Evolutionary conservation across 1,140 invertebrate genomes (phyloP), one percentile per base, ranked within the genome.

Genomic region (Drosophila albomicans): DNA sequence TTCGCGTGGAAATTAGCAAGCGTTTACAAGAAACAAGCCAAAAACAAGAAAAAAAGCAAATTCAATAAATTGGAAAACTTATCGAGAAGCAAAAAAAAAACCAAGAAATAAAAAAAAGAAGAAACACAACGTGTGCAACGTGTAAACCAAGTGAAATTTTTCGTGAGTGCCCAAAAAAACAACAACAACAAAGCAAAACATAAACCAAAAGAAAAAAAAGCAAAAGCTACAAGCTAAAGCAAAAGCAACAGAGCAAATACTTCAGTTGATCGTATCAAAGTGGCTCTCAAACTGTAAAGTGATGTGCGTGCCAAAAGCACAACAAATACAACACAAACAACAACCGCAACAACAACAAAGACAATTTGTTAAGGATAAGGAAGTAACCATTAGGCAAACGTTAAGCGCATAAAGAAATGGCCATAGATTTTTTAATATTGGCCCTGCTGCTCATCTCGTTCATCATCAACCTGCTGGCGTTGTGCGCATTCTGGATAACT

Each of bases 401-500:
- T 64, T 51, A 66, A 54, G 25, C 41, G 48, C 52, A 10, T 65
- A 70, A 74, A 81, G 79, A 67, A 80, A 92, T 92, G 92, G 91
- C 92, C 75, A 92, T 92, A 89, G 92, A 92, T 80, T 92, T 92
- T 56, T 81, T 92, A 41, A 92, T 92, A 71, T 75, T 92, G 70
- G 84, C 80, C 73, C 77, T 92, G 82, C 81, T 92, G 75, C 76
- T 92, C 68, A 72, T 92, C 75, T 92, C 92, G 65, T 92, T 92
- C 68, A 76, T 87, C 69, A 91, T 92, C 56, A 92, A 92, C 75
- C 73, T 92, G 66, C 68, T 92, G 78, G 92, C 92, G 54, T 69
- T 92, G 72, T 92, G 91, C 70, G 92, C 92, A 45, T 92, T 92
- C 71, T 92, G 92, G 92, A 85, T 92, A 48, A 92, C 92, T 35